Conservation (phyloP, 2,888 invertebrate genomes). For the Suillia variegata region DNA sequence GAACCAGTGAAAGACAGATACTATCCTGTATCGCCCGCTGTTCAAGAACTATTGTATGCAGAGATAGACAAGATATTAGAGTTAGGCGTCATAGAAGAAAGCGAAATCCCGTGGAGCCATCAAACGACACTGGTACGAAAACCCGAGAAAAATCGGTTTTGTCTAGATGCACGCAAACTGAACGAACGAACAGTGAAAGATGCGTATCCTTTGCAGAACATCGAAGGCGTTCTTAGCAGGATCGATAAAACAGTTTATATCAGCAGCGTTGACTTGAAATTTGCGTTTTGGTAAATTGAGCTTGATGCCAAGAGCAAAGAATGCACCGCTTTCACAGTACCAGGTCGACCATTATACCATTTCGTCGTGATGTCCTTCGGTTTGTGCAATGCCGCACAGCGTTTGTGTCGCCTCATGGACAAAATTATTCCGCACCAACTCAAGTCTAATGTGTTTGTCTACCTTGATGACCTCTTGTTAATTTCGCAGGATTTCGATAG, state of each 20-base stretch:
- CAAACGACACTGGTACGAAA: neutral
- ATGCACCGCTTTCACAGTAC: neutral
- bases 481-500: slow-evolving; percentile 12
- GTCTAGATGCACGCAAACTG: neutral
- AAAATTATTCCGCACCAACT: slow-evolving; percentile 16
- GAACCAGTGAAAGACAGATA: neutral
- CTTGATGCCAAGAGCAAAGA: neutral
- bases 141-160: neutral
- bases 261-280: neutral
- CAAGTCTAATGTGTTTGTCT: slow-evolving; percentile 11
- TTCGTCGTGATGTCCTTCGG: neutral
- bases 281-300: neutral
- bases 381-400: slow-evolving; percentile 20
- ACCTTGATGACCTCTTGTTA: slow-evolving; percentile 17
- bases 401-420: slow-evolving; percentile 18
- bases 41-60: neutral
- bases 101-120: neutral
- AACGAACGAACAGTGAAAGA: neutral
- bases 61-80: neutral
- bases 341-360: neutral
- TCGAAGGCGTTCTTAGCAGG: neutral
- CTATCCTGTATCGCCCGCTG: neutral
- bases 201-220: neutral
- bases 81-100: slow-evolving; percentile 2
- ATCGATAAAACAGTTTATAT: neutral